These are phyloP conservation scores for Tiaroga cobitis DNA, from an alignment of 2,797 vertebrate genomes.

Conservation along the genomic window DNA sequence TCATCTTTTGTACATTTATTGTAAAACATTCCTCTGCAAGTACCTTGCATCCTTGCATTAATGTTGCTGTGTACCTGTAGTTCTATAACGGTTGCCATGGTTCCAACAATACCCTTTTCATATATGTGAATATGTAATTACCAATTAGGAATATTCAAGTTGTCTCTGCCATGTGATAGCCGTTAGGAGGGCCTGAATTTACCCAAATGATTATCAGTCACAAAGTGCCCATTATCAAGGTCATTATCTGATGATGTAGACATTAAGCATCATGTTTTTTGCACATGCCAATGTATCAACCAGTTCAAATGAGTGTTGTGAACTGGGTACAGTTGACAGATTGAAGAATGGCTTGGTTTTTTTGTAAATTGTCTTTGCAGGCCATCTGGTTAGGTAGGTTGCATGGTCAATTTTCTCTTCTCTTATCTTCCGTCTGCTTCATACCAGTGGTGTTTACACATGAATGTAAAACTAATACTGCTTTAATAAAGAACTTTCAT, in stretches of 20 bases:
- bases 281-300: slow-evolving; percentile 58
- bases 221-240: slow-evolving; percentile 76
- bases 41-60: background rate
- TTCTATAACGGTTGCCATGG: background rate
- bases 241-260: slow-evolving; percentile 48
- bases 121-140: background rate
- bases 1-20: background rate
- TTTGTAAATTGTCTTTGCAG: background rate
- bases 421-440: slow-evolving; percentile 66
- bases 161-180: slow-evolving; percentile 17
- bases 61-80: background rate
- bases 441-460: slow-evolving; percentile 75
- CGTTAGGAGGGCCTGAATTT: slow-evolving; percentile 22
- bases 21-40: slow-evolving; percentile 8
- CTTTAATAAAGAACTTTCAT: slow-evolving; percentile 68
- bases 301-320: slow-evolving; percentile 7
- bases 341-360: slow-evolving; percentile 12
- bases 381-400: slow-evolving; percentile 13
- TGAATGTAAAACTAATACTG: slow-evolving; percentile 78
- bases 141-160: slow-evolving; percentile 11
- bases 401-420: slow-evolving; percentile 22
- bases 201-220: slow-evolving; percentile 65
- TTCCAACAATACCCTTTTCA: background rate
- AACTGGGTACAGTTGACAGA: background rate
- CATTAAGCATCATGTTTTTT: slow-evolving; percentile 59